Base-by-base conservation (phyloP, 1,140 invertebrate genomes). In the Nasonia longicornis region DNA sequence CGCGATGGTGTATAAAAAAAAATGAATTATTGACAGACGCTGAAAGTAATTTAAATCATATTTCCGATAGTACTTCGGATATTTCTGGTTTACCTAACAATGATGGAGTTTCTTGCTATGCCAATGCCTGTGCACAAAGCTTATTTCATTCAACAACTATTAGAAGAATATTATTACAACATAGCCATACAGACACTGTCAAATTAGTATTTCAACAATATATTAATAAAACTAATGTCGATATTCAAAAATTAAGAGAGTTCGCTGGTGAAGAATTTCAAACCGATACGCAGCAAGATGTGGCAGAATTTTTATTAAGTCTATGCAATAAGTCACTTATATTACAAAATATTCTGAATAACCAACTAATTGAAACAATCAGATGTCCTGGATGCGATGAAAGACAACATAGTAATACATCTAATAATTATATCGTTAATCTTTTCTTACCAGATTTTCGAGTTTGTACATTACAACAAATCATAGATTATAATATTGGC, bases 81-180 rank as follows among this genome's bases (percentile, higher is more conserved):
- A 45, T 79, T 38, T 2, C 16, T 70, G 82, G 83, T 6, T 58
- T 85, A 22, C 42, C 70, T 52, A 83, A 84, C 71, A 31, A 20
- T n/a, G 77, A 85, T 80, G 58, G 58, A 35, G 67, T 31, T 31
- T 31, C 31, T 31, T 31, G 31, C 31, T 31, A 2, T 2, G 31
- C 31, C 31, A 31, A 31, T 82, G 79, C 79, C 14, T 70, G 38
- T 63, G 22, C 84, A 12, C 84, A 85, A 77, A 83, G 79, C 64
- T 70, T 85, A 6, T 84, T 84, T 52, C 45, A 79, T 66, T 45
- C 63, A 7, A 67, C 6, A 3, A 67, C 58, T 11, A 67, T 77
- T 29, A 66, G 64, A 67, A 66, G 58, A 77, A 26, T 45, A 0
- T 45, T 77, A 77, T 26, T 67, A 16, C 35, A 45, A 26, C 20